Percentiles rank a stretch among this genome's conserved stretches.
Evolutionary conservation across 2,797 vertebrate genomes (phyloP).

Genomic region (Pantherophis vulpinus): DNA sequence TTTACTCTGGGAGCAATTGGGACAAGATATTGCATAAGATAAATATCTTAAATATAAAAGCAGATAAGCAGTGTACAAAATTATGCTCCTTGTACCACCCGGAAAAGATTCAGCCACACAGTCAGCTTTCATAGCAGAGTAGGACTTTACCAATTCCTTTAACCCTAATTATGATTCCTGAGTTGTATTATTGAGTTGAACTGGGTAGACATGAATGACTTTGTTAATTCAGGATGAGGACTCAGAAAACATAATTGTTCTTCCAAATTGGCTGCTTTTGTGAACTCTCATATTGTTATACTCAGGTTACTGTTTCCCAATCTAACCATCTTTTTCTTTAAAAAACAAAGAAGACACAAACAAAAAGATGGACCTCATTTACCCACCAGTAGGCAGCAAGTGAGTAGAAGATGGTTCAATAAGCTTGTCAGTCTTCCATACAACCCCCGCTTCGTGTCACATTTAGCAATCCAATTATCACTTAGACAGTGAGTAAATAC

Average conservation of each 20-base stretch:
- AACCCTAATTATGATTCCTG: background rate
- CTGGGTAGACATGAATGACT: background rate
- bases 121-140: background rate
- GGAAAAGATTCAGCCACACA: background rate
- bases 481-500: background rate
- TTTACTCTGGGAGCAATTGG: background rate
- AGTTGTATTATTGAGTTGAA: background rate
- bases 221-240: background rate
- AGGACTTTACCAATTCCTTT: background rate
- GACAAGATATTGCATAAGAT: background rate
- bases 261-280: background rate
- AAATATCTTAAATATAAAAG: background rate
- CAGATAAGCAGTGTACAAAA: background rate
- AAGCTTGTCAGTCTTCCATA: background rate
- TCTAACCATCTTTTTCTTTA: background rate
- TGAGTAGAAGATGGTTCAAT: background rate
- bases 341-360: background rate
- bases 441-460: background rate
- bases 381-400: background rate
- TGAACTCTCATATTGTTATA: background rate
- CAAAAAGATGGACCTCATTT: background rate
- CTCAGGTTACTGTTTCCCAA: background rate
- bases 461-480: background rate
- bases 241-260: no score
- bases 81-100: no score